phyloP scores from a whole-genome alignment of 2,113 vertebrate genomes.

The Microtus pennsylvanicus region DNA sequence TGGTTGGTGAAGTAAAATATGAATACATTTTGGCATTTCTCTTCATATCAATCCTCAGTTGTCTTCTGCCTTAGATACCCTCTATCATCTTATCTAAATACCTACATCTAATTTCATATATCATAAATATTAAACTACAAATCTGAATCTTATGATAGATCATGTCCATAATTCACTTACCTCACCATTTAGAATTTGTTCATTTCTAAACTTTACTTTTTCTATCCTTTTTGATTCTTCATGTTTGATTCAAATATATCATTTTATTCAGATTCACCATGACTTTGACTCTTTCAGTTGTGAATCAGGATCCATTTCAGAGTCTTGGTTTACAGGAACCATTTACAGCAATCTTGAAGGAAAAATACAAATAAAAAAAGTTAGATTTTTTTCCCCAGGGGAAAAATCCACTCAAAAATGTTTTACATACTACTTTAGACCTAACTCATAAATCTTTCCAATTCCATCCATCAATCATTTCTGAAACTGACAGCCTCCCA shows the following conservation, averaged over 20 bases:
- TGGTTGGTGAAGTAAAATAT: neutral
- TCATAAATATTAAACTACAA: neutral
- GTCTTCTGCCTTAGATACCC: neutral
- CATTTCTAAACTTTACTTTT: neutral
- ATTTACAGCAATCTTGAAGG: neutral
- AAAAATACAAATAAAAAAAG: neutral
- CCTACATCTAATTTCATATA: neutral
- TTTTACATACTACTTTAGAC: slow-evolving; percentile 3
- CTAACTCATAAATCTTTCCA: slow-evolving; percentile 27
- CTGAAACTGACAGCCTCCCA: slow-evolving; percentile 53
- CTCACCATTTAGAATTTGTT: neutral
- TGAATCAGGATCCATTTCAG: neutral
- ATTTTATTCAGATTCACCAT: neutral
- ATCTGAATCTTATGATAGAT: neutral
- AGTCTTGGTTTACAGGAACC: neutral
- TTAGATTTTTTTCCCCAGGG: neutral
- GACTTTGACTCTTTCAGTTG: neutral
- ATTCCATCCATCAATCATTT: slow-evolving; percentile 35
- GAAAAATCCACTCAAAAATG: slow-evolving; percentile 2
- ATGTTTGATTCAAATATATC: neutral
- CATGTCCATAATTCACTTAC: neutral
- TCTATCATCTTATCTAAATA: neutral
- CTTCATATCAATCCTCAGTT: neutral
- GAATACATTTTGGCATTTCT: neutral
- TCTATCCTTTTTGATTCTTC: neutral